Evolutionary conservation across 2,113 vertebrate species (phyloP).

Genomic region (Percopsis transmontana): DNA sequence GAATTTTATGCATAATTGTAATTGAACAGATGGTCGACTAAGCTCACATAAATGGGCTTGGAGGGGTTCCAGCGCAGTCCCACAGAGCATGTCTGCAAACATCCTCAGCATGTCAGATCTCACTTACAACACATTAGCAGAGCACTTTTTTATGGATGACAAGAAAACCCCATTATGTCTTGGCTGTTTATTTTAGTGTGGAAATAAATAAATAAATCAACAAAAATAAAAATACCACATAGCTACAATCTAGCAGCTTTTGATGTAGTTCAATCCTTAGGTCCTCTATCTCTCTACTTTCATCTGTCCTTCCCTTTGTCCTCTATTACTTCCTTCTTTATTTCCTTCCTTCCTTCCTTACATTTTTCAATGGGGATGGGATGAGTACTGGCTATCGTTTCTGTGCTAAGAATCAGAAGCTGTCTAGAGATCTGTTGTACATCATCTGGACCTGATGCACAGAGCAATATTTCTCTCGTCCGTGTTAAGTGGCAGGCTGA

Average conservation of each 20-base stretch:
- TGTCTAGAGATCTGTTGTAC: slow-evolving; percentile 16
- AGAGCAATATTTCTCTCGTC: no score
- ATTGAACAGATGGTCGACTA: slow-evolving; percentile 66
- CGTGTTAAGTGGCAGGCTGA: slow-evolving; percentile 5
- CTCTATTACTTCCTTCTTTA: background rate
- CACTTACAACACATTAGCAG: slow-evolving; percentile 45
- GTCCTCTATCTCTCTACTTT: background rate
- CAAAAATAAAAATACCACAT: no score
- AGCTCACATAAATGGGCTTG: slow-evolving; percentile 63
- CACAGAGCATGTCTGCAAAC: slow-evolving; percentile 63
- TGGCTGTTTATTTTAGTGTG: slow-evolving; percentile 7
- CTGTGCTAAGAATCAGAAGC: background rate
- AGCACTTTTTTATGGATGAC: slow-evolving; percentile 11
- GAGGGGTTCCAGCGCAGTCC: slow-evolving; percentile 57
- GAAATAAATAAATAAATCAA: background rate
- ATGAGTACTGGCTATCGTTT: background rate
- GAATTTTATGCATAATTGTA: slow-evolving; percentile 57
- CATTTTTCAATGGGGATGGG: background rate
- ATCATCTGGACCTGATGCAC: background rate
- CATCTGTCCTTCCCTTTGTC: background rate
- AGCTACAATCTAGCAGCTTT: no score
- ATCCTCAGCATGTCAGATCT: slow-evolving; percentile 50
- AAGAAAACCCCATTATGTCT: slow-evolving; percentile 8
- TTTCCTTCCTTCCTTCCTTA: no score
- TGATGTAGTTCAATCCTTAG: no score